A percentile compares a stretch with the other conserved stretches of the same genome.
These are phyloP conservation scores for Heliconius nattereri DNA, from an alignment of 1,140 invertebrate genomes.

Conservation along the genomic window DNA sequence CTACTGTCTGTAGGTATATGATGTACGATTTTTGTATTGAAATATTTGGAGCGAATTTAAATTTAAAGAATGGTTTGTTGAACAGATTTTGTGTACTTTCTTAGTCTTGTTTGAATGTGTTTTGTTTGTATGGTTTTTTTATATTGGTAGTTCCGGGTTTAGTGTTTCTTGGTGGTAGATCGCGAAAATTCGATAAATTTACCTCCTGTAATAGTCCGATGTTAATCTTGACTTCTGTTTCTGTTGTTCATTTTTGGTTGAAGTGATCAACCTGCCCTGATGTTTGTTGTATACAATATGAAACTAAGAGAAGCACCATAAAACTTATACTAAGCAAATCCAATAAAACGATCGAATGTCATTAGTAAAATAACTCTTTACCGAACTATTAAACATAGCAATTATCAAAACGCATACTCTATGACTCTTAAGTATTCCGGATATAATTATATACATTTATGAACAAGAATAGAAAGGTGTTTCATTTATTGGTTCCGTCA, in stretches of 20 bases:
- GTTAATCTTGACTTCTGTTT: no score
- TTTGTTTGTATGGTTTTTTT: not conserved
- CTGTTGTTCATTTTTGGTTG: no score
- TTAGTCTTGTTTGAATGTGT: not conserved
- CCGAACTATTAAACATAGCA: not conserved
- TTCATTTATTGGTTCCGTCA: not conserved
- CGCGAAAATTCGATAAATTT: no score
- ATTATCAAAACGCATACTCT: not conserved
- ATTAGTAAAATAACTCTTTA: not conserved
- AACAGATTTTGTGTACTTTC: not conserved
- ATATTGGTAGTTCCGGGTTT: no score
- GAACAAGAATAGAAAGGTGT: slow-evolving; percentile 11
- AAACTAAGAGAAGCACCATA: no score
- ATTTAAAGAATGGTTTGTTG: not conserved
- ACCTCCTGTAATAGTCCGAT: no score
- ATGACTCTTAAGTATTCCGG: not conserved
- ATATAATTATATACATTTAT: not conserved
- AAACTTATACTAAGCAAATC: not conserved
- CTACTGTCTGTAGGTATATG: not conserved
- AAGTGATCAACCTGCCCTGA: no score
- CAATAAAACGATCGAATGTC: no score
- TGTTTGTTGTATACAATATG: no score
- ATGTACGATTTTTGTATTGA: not conserved
- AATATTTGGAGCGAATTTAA: slow-evolving; percentile 5
- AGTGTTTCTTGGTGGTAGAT: no score